Evolutionary conservation across 2,797 vertebrate genomes (phyloP), one percentile per base, ranked within the genome.

Genomic region (Rhadinocentrus ornatus): DNA sequence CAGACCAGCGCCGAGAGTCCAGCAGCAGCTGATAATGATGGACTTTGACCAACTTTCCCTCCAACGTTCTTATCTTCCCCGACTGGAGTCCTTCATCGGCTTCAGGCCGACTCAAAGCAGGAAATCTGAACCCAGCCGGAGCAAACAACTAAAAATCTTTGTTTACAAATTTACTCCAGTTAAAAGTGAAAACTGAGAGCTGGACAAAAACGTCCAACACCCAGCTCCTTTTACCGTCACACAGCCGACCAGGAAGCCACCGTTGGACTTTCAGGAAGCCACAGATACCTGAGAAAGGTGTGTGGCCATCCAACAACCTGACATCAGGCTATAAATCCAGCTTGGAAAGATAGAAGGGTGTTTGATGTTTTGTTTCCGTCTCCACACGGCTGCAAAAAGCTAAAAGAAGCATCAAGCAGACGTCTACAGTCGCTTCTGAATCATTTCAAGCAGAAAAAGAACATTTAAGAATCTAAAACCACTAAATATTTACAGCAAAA

Each of bases 71-170:
- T 15, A 27, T 55, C 71, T 8, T 56, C 15, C 35, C 35, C 35
- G 12, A 13, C 12, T 37, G 35, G 34, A 35, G 34, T 15, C 37
- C 26, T 66, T 44, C 46, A 9, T 35, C 35, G n/a, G 46, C 39
- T 24, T 24, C 1, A 2, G 29, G 34, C 29, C 26, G 54, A 70
- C 8, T 39, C 34, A n/a, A 54, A 62, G 50, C 62, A 11, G 24
- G 32, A 65, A 65, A 65, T 65, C 50, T 26, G 53, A 54, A 54
- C 34, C 18, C 22, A 50, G 46, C 31, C 26, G 34, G 8, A 26
- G 6, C 4, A 12, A 54, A 24, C 37, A 4, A 15, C 37, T 39
- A 20, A 24, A 24, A 52, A 26, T 13, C 22, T 24, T 13, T 16
- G 3, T 52, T 52, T 26, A 4, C 2, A 12, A 13, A 52, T 4